Evolutionary conservation across 2,888 invertebrate genomes (phyloP).

Genomic region (Cosmorhoe ocellata): DNA sequence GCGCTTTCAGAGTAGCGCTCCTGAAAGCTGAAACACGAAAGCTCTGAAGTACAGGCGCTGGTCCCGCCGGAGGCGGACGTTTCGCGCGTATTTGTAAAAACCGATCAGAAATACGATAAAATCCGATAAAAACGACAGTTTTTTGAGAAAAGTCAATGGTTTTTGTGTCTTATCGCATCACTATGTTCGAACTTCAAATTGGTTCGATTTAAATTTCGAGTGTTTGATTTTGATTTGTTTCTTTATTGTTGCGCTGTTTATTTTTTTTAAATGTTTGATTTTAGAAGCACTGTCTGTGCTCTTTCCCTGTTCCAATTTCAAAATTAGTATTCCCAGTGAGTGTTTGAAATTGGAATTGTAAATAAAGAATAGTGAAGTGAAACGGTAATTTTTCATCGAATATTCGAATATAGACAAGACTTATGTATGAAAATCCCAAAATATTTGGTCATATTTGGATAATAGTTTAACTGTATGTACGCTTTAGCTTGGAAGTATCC

Average conservation of each 20-base stretch:
- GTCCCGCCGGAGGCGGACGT: constrained; percentile 48
- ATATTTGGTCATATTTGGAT: constrained; percentile 7
- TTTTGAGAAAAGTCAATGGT: constrained; percentile 1
- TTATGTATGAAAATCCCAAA: too few relatives aligned
- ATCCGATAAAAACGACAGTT: not conserved
- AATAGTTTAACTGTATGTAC: too few relatives aligned
- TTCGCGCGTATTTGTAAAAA: constrained; percentile 23
- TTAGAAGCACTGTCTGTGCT: constrained; percentile 11
- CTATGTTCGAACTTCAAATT: constrained; percentile 4
- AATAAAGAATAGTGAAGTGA: constrained; percentile 6
- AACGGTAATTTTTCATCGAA: too few relatives aligned
- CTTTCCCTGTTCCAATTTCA: constrained; percentile 6
- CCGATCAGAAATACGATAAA: constrained; percentile 26
- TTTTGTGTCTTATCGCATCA: not conserved
- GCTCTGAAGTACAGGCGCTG: constrained; percentile 44
- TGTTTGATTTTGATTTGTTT: not conserved
- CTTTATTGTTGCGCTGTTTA: not conserved
- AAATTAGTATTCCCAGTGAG: constrained; percentile 1
- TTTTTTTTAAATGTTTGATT: constrained; percentile 9
- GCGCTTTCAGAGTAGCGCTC: constrained; percentile 26
- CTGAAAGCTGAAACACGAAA: constrained; percentile 48
- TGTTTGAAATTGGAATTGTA: constrained; percentile 6
- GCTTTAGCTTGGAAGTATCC: too few relatives aligned
- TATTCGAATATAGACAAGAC: too few relatives aligned
- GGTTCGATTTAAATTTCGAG: not conserved